Base-by-base conservation (phyloP, 2,888 invertebrate species). In the Acrobasis suavella region DNA sequence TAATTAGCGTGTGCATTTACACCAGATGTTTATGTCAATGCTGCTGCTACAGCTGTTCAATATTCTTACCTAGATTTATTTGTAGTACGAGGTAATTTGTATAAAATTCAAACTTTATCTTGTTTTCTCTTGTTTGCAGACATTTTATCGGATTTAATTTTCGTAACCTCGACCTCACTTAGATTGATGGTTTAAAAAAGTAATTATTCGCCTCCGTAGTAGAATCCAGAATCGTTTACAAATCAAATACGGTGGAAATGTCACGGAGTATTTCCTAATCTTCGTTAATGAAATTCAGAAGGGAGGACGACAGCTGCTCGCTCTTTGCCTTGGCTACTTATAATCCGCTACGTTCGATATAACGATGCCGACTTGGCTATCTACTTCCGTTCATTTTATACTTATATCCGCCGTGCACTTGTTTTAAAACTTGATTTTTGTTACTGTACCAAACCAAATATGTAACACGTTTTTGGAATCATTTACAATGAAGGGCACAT, bases 381-480 rank as follows among this genome's bases (percentile, higher is more conserved):
- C 64, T 72, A 73, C 76, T 84, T 85, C 84, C 85, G 83, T 78
- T 79, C 69, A 75, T 65, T 74, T 80, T 76, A 72, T 73, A 77
- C 73, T 76, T 71, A 75, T 78, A 84, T 86, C 83, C 85, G 79
- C 72, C 70, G 72, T 64, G 75, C 73, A 70, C 75, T 68, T 72
- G 65, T 69, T 77, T 74, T 75, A 70, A 83, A 82, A 81, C 78
- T 71, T 65, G 74, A 74, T 72, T 68, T 64, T 66, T 60, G 76
- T 77, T 75, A 69, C 66, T 67, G 32, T 8, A 6, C 32, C 32
- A 32, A 32, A 72, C 68, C 54, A 78, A 75, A 77, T 77, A 73
- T 76, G 62, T 62, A 69, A 65, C 16, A 32, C 55, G 50, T 62
- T 62, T 62, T 58, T 58, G 46, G 46, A 58, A 58, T 37, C 50